Evolutionary conservation across 2,797 vertebrate genomes (phyloP).

Genomic region (Monodelphis domestica): DNA sequence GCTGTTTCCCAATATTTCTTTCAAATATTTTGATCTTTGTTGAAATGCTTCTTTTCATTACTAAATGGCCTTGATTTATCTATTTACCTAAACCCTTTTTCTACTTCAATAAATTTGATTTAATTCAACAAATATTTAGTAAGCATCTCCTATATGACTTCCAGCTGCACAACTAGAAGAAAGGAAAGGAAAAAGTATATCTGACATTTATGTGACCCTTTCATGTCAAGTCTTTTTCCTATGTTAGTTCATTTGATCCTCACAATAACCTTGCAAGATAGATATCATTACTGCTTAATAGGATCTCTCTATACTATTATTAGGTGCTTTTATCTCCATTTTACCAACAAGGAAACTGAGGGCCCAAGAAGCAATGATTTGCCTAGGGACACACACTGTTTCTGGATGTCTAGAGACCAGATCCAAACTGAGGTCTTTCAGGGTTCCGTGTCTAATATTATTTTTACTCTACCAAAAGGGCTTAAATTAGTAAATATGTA

Average conservation of each 20-base stretch:
- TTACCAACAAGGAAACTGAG: background rate
- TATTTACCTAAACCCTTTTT: background rate
- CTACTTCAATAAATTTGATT: background rate
- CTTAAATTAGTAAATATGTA: background rate
- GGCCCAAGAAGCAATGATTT: background rate
- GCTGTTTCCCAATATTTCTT: background rate
- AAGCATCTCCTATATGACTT: background rate
- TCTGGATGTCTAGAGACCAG: background rate
- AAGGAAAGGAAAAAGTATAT: background rate
- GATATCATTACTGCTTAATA: background rate
- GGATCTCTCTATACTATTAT: background rate
- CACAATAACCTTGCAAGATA: background rate
- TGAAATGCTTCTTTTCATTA: background rate
- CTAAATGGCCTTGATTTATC: background rate
- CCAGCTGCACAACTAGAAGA: background rate
- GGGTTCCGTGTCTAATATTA: background rate
- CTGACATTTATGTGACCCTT: background rate
- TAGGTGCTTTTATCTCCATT: background rate
- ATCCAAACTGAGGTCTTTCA: background rate
- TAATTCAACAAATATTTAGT: background rate
- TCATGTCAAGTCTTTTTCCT: background rate
- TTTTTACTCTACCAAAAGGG: background rate
- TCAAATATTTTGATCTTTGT: slow-evolving; percentile 3
- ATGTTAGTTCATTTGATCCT: background rate
- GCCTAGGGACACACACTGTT: background rate